Evolutionary conservation across 1,140 invertebrate species (phyloP).

Genomic region (Ips nitidus): DNA sequence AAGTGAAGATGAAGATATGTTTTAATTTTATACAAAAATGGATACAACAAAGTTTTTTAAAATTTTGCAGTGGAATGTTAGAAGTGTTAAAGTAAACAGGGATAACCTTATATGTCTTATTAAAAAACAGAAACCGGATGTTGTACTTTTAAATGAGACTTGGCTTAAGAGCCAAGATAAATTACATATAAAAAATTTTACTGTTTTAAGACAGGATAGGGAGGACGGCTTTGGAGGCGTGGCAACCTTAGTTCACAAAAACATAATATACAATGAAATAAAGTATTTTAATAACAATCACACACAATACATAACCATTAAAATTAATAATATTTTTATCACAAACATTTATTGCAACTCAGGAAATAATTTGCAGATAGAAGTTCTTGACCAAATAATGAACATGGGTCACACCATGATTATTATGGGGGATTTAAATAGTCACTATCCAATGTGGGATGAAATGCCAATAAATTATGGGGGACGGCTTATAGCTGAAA

Average conservation of each 20-base stretch:
- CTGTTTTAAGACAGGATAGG: not conserved
- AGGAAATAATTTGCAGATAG: not conserved
- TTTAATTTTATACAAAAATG: not conserved
- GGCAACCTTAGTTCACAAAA: not conserved
- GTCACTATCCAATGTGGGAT: slow-evolving; percentile 2
- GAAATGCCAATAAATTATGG: not conserved
- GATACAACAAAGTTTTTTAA: not conserved
- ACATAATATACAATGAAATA: not conserved
- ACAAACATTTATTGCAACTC: not conserved
- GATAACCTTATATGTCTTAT: slow-evolving; percentile 1
- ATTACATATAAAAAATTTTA: not conserved
- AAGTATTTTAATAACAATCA: not conserved
- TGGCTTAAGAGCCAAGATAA: not conserved
- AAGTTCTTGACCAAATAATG: not conserved
- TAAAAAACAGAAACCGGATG: not conserved
- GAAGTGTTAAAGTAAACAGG: not conserved
- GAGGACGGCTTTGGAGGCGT: not conserved
- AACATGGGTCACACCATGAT: not conserved
- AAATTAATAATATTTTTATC: not conserved
- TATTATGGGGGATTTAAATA: slow-evolving; percentile 9
- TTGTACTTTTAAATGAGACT: slow-evolving; percentile 1
- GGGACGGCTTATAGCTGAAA: not conserved
- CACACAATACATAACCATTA: slow-evolving; percentile 1
- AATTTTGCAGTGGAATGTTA: slow-evolving; percentile 11
- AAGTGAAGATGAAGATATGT: not conserved